Evolutionary conservation across 2,797 vertebrate genomes (phyloP).

Genomic region (Setipinna tenuifilis): DNA sequence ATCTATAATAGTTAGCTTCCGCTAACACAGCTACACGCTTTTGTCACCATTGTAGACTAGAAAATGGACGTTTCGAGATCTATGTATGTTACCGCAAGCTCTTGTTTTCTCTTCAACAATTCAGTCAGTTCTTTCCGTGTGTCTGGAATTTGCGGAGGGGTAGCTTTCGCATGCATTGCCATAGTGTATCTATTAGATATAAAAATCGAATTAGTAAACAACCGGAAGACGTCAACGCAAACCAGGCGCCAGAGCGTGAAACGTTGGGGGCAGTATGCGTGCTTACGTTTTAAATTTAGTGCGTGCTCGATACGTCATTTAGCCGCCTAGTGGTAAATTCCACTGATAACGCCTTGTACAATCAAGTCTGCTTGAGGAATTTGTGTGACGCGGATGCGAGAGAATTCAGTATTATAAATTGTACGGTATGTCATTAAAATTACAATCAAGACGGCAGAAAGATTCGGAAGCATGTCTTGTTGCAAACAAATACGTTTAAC

Average conservation of each 20-base stretch:
- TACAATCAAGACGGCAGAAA: neutral
- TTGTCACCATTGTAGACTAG: neutral
- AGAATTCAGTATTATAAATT: neutral
- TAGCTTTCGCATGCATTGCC: slow-evolving; percentile 93
- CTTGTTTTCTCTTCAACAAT: slow-evolving; percentile 94
- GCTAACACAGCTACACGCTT: neutral
- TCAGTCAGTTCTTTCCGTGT: slow-evolving; percentile 94
- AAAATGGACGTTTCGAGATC: neutral
- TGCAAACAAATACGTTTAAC: neutral
- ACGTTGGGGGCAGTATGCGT: neutral
- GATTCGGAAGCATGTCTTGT: neutral
- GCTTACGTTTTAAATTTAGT: neutral
- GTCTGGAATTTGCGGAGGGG: slow-evolving; percentile 94
- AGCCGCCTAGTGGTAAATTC: slow-evolving; percentile 2
- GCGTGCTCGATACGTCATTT: neutral
- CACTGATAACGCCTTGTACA: too few relatives aligned
- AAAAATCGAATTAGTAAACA: neutral
- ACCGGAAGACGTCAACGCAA: neutral
- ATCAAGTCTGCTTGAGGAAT: neutral
- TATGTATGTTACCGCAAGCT: slow-evolving; percentile 82
- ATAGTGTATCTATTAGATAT: slow-evolving; percentile 64
- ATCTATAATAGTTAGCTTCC: neutral
- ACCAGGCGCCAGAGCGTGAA: neutral
- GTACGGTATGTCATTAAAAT: neutral
- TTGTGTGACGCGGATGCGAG: neutral